phyloP scores from a whole-genome alignment of 2,888 invertebrate genomes.

The Nemurella pictetii region DNA sequence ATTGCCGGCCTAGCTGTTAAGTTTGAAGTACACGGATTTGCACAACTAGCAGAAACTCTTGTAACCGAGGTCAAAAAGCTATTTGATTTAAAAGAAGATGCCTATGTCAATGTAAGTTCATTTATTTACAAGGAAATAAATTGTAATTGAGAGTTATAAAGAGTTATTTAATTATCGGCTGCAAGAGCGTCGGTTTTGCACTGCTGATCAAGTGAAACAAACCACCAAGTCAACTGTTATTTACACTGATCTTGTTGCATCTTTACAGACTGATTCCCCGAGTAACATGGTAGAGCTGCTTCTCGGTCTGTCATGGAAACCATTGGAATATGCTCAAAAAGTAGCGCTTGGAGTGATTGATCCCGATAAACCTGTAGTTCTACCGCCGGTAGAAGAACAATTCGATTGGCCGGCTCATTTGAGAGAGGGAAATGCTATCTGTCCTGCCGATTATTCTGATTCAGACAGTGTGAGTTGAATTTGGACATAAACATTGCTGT shows the following conservation, averaged over 20 bases:
- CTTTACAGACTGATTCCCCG: neutral
- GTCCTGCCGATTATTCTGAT: neutral
- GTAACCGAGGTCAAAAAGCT: neutral
- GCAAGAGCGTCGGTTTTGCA: too few relatives aligned
- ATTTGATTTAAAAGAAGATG: neutral
- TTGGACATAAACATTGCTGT: too few relatives aligned
- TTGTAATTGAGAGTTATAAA: too few relatives aligned
- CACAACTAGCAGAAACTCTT: neutral
- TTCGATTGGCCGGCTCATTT: neutral
- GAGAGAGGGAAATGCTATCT: neutral
- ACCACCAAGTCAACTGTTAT: too few relatives aligned
- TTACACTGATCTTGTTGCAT: neutral
- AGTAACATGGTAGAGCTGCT: neutral
- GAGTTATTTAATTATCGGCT: too few relatives aligned
- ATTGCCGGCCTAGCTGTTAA: neutral
- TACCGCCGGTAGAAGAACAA: neutral
- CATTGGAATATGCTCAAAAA: neutral
- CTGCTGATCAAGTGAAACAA: too few relatives aligned
- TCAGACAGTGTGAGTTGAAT: neutral
- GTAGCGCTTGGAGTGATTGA: neutral
- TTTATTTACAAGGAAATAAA: neutral
- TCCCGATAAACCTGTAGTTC: neutral
- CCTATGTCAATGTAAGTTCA: neutral
- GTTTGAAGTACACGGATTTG: neutral
- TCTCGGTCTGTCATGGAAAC: neutral